These are phyloP conservation scores for Argynnis bischoffii DNA, from an alignment of 2,888 invertebrate genomes.

Conservation along the genomic window DNA sequence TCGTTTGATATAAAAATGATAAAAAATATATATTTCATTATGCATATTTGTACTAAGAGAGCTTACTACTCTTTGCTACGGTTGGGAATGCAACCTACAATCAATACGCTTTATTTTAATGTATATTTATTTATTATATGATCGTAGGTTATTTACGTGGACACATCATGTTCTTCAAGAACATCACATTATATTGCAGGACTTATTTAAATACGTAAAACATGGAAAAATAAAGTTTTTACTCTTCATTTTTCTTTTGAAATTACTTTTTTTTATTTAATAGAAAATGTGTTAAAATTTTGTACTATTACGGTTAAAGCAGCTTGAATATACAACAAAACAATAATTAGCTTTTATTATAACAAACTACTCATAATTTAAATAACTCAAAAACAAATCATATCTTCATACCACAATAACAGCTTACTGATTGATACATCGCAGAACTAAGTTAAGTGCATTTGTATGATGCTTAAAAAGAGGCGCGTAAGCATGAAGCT, in stretches of 20 bases:
- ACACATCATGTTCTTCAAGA: not conserved
- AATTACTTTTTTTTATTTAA: not conserved
- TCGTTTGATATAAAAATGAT: no score
- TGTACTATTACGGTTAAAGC: no score
- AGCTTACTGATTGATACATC: not conserved
- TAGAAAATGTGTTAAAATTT: no score
- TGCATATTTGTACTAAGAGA: no score
- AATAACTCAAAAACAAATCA: no score
- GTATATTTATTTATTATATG: not conserved
- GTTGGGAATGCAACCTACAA: not conserved
- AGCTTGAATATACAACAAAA: no score
- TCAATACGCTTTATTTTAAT: conserved; percentile 8
- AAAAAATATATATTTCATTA: no score
- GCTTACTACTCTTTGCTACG: not conserved
- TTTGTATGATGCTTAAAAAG: conserved; percentile 39
- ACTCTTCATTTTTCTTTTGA: not conserved
- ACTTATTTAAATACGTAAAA: not conserved
- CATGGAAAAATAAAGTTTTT: not conserved
- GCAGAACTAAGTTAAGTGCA: not conserved
- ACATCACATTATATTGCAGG: not conserved
- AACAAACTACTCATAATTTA: no score
- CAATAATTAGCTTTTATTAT: no score
- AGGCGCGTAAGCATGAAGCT: conserved; percentile 46
- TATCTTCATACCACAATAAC: not conserved
- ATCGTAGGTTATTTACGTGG: conserved; percentile 1